Evolutionary conservation across 2,888 invertebrate species (phyloP).

Genomic region (Thereva unica): DNA sequence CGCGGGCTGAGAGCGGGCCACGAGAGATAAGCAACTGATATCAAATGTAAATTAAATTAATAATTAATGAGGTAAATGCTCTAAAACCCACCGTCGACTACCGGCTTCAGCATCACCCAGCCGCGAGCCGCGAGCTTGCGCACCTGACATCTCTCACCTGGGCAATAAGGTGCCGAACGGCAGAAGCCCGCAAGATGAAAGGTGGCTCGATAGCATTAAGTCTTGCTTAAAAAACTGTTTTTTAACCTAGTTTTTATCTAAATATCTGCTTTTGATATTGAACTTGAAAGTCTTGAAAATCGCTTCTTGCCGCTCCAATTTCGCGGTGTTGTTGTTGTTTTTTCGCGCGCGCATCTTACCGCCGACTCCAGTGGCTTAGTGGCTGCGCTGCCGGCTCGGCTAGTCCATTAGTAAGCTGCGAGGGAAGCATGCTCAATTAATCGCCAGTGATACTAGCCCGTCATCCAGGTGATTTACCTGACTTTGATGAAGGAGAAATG

Average conservation of each 20-base stretch:
- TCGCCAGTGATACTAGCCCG: too few species aligned
- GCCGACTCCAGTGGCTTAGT: too few species aligned
- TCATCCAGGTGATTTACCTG: too few species aligned
- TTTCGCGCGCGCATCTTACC: not conserved
- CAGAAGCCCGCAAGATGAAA: constrained; percentile 3
- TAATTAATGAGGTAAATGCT: constrained; percentile 23
- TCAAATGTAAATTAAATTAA: constrained; percentile 10
- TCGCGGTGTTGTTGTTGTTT: not conserved
- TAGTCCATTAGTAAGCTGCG: too few species aligned
- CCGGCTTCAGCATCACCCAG: too few species aligned
- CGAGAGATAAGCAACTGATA: not conserved
- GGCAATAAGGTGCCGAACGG: too few species aligned
- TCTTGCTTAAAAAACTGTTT: constrained; percentile 3
- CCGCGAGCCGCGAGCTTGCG: too few species aligned
- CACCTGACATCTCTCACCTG: too few species aligned
- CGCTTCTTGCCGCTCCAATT: too few species aligned
- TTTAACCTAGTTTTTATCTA: constrained; percentile 9
- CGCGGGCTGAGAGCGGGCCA: not conserved
- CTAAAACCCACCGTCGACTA: not conserved
- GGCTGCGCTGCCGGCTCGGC: too few species aligned
- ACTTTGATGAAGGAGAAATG: too few species aligned
- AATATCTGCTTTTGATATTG: constrained; percentile 11
- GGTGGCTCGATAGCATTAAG: not conserved
- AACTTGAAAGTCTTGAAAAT: constrained; percentile 10
- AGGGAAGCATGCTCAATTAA: too few species aligned